Percentiles rank a stretch among this genome's conserved stretches.
Conservation (phyloP, 2,888 invertebrate species). For the Therioaphis trifolii region DNA sequence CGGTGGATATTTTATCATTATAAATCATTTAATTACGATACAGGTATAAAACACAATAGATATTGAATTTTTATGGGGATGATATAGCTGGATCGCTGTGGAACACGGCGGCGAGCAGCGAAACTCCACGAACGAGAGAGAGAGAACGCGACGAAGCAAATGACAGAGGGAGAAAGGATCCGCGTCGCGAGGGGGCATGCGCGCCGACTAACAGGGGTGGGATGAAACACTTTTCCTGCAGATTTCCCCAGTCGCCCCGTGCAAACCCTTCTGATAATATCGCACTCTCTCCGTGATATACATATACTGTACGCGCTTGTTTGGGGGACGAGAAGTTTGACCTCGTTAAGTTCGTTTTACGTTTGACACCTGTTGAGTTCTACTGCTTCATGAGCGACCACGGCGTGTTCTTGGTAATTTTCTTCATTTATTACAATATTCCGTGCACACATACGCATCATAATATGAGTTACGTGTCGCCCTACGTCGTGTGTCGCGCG, state of each 20-base stretch:
- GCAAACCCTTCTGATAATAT: slow-evolving; percentile 38
- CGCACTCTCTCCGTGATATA: background rate
- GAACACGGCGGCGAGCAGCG: background rate
- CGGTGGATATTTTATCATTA: background rate
- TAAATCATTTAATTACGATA: too few relatives aligned
- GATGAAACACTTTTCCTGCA: slow-evolving; percentile 58
- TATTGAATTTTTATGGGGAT: slow-evolving; percentile 4
- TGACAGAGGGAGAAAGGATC: background rate
- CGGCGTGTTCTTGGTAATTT: slow-evolving; percentile 1
- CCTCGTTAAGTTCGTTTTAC: slow-evolving; percentile 19
- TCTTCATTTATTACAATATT: background rate
- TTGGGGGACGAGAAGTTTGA: slow-evolving; percentile 44
- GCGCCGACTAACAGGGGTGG: slow-evolving; percentile 28
- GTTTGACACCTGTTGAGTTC: slow-evolving; percentile 53
- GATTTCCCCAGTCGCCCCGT: slow-evolving; percentile 55
- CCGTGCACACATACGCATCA: background rate
- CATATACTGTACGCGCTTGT: background rate
- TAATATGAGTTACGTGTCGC: too few relatives aligned
- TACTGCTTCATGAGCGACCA: slow-evolving; percentile 9
- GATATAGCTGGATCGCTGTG: background rate
- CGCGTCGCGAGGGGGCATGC: slow-evolving; percentile 49
- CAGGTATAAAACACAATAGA: too few relatives aligned
- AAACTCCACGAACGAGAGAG: background rate
- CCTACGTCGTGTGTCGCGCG: too few relatives aligned
- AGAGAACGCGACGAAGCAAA: too few relatives aligned